These are phyloP conservation scores for Lordiphosa andalusiaca DNA, from an alignment of 2,888 invertebrate genomes.

Conservation along the genomic window DNA sequence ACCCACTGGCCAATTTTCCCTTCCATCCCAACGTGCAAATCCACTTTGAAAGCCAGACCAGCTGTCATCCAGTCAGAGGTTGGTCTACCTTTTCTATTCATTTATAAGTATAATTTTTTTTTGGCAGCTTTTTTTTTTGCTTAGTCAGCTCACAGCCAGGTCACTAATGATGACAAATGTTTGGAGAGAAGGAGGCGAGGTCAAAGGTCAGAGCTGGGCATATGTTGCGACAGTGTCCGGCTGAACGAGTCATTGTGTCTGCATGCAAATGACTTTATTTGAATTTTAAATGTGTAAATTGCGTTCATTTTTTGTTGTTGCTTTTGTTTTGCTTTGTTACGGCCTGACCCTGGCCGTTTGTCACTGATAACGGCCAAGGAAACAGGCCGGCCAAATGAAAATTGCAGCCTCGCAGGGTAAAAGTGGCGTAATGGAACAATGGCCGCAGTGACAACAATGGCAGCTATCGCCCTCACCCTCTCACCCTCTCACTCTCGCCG, in stretches of 20 bases:
- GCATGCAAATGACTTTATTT: slow-evolving; percentile 73
- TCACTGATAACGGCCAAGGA: slow-evolving; percentile 64
- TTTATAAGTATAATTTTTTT: slow-evolving; percentile 20
- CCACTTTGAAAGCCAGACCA: slow-evolving; percentile 27
- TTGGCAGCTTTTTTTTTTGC: slow-evolving; percentile 23
- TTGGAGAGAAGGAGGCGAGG: slow-evolving; percentile 33
- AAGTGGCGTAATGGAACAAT: slow-evolving; percentile 54
- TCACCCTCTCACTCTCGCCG: slow-evolving; percentile 1
- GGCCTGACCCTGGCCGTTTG: slow-evolving; percentile 71
- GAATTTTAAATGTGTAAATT: slow-evolving; percentile 73
- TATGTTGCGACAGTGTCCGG: slow-evolving; percentile 58
- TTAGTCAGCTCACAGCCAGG: slow-evolving; percentile 35
- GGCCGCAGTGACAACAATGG: slow-evolving; percentile 59
- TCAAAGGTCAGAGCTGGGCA: slow-evolving; percentile 63
- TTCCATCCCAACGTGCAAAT: neutral
- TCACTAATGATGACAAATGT: slow-evolving; percentile 72
- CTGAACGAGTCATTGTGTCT: slow-evolving; percentile 56
- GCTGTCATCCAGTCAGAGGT: slow-evolving; percentile 23
- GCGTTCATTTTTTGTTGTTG: slow-evolving; percentile 44
- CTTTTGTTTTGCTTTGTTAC: slow-evolving; percentile 37
- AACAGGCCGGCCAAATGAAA: slow-evolving; percentile 53
- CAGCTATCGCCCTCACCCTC: slow-evolving; percentile 17
- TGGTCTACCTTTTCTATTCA: slow-evolving; percentile 18
- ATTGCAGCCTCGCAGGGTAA: slow-evolving; percentile 48
- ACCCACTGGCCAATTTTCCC: too few relatives aligned